A percentile compares a stretch with the other conserved stretches of the same genome.
Evolutionary conservation across 2,797 vertebrate genomes (phyloP).

Genomic region (Coregonus suidteri): DNA sequence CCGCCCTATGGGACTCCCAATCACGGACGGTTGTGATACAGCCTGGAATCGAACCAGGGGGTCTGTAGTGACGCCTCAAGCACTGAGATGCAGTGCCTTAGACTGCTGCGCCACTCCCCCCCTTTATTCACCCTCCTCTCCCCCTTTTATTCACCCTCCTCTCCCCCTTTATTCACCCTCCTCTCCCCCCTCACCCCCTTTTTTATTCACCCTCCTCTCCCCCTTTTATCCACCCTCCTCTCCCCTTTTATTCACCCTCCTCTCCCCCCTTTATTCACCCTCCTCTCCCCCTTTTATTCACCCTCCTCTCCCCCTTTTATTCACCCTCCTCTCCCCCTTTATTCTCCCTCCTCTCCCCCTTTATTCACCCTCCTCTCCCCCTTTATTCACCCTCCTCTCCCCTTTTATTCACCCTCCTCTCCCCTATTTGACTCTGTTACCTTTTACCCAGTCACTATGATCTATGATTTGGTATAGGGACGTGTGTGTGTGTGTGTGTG

Average conservation of each 20-base stretch:
- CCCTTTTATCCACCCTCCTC: background rate
- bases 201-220: background rate
- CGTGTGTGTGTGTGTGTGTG: background rate
- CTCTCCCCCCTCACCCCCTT: too few species aligned
- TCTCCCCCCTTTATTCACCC: background rate
- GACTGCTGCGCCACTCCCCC: too few species aligned
- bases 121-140: background rate
- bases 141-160: background rate
- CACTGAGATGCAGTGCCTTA: too few species aligned
- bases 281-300: too few species aligned
- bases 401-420: background rate
- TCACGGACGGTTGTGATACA: too few species aligned
- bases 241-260: background rate
- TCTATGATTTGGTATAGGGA: too few species aligned
- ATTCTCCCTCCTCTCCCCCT: background rate
- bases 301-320: background rate
- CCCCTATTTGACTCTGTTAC: background rate
- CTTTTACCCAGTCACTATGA: background rate
- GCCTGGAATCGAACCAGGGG: too few species aligned
- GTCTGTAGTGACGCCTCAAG: too few species aligned
- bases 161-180: background rate
- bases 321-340: background rate
- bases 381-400: background rate
- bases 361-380: background rate
- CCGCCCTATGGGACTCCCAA: too few species aligned